phyloP scores from a whole-genome alignment of 37 sponge, comb jelly and placozoan genomes.

The Diacarnus erythraeanus region DNA sequence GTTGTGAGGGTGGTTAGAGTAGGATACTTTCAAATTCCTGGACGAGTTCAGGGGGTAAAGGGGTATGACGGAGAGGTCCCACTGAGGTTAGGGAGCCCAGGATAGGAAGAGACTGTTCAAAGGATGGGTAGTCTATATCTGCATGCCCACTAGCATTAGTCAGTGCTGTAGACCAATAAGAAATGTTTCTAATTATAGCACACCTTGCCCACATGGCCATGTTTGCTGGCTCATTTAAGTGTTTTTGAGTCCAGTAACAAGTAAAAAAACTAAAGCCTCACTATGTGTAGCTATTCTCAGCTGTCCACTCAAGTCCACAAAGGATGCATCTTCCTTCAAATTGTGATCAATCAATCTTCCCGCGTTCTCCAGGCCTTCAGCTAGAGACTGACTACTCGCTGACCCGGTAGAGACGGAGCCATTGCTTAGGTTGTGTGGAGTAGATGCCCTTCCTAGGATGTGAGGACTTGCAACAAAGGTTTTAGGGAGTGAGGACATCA shows the following conservation, averaged over 20 bases:
- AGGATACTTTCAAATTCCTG: slow-evolving; percentile 91
- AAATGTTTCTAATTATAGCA: not conserved
- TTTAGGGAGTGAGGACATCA: not conserved
- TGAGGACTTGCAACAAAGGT: not conserved
- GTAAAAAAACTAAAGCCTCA: no score
- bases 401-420: not conserved
- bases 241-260: no score
- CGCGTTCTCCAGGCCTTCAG: slow-evolving; percentile 65
- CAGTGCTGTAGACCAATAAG: slow-evolving; percentile 26
- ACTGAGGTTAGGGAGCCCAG: slow-evolving; percentile 72
- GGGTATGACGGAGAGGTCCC: slow-evolving; percentile 64
- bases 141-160: slow-evolving; percentile 64
- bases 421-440: not conserved
- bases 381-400: not conserved
- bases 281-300: slow-evolving; percentile 62
- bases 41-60: slow-evolving; percentile 90
- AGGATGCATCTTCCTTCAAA: slow-evolving; percentile 43
- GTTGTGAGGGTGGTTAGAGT: not conserved
- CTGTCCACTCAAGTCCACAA: slow-evolving; percentile 67
- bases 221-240: not conserved
- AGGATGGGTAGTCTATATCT: slow-evolving; percentile 85
- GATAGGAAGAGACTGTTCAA: slow-evolving; percentile 46
- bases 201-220: not conserved
- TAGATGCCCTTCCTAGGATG: not conserved
- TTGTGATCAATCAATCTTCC: slow-evolving; percentile 69